Evolutionary conservation across 2,113 vertebrate genomes (phyloP).

Genomic region (Alexandromys fortis): DNA sequence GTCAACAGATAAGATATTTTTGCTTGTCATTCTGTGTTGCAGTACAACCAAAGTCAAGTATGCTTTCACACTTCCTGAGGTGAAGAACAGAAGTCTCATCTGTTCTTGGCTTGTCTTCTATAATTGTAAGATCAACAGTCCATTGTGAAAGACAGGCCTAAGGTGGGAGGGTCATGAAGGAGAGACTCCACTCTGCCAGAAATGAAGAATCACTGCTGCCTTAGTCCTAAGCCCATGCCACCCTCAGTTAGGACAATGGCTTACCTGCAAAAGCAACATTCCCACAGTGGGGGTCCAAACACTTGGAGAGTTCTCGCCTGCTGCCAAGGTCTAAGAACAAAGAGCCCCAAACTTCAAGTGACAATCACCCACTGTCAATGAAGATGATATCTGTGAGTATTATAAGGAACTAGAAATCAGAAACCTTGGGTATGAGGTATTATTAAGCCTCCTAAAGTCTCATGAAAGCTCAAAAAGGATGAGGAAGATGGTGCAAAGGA

Average conservation of each 20-base stretch:
- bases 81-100: not conserved
- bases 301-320: not conserved
- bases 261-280: not conserved
- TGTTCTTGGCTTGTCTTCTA: not conserved
- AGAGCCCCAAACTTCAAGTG: not conserved
- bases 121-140: not conserved
- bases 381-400: not conserved
- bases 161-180: not conserved
- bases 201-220: not conserved
- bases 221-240: not conserved
- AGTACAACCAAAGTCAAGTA: not conserved
- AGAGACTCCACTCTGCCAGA: not conserved
- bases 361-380: not conserved
- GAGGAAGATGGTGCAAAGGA: not conserved
- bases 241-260: not conserved
- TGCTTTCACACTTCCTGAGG: not conserved
- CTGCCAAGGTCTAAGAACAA: not conserved
- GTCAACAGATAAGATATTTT: not conserved
- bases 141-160: not conserved
- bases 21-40: not conserved
- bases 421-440: not conserved
- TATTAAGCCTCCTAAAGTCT: slow-evolving; percentile 4
- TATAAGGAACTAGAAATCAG: not conserved
- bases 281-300: not conserved
- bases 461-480: not conserved